Percentiles rank a stretch among this genome's conserved stretches.
Conservation (phyloP, 2,888 invertebrate species). For the Sepioteuthis lessoniana region DNA sequence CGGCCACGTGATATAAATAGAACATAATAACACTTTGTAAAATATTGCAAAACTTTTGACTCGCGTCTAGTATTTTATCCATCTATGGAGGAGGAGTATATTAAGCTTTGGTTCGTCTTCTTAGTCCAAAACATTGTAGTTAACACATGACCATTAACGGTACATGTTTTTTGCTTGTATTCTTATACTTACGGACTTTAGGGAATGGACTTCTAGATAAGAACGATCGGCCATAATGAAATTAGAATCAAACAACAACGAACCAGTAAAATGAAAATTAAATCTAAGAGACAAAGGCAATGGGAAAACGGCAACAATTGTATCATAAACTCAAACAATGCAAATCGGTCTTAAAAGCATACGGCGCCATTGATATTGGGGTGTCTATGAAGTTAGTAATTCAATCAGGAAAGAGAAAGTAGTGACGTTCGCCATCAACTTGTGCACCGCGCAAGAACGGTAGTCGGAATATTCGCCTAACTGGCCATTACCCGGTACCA, state of each 20-base stretch:
- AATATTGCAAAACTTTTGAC: too few relatives aligned
- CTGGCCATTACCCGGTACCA: not conserved
- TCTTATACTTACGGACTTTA: not conserved
- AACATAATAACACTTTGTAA: too few relatives aligned
- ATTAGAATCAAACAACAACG: not conserved
- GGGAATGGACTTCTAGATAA: not conserved
- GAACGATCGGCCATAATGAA: not conserved
- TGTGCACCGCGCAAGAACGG: not conserved
- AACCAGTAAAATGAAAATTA: not conserved
- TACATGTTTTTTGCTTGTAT: not conserved
- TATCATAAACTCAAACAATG: not conserved
- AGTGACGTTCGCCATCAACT: not conserved
- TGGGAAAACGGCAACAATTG: constrained; percentile 16
- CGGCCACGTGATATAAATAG: too few relatives aligned
- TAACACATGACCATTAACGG: too few relatives aligned
- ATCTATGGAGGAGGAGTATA: too few relatives aligned
- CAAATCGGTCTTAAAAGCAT: not conserved
- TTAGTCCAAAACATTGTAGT: too few relatives aligned
- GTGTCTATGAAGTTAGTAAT: not conserved
- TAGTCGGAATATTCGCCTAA: not conserved
- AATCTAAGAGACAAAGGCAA: not conserved
- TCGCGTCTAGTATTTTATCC: too few relatives aligned
- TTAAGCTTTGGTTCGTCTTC: too few relatives aligned
- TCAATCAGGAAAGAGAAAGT: not conserved
- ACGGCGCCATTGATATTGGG: not conserved